phyloP scores from a whole-genome alignment of 2,113 vertebrate genomes.

The Sorex fumeus region DNA sequence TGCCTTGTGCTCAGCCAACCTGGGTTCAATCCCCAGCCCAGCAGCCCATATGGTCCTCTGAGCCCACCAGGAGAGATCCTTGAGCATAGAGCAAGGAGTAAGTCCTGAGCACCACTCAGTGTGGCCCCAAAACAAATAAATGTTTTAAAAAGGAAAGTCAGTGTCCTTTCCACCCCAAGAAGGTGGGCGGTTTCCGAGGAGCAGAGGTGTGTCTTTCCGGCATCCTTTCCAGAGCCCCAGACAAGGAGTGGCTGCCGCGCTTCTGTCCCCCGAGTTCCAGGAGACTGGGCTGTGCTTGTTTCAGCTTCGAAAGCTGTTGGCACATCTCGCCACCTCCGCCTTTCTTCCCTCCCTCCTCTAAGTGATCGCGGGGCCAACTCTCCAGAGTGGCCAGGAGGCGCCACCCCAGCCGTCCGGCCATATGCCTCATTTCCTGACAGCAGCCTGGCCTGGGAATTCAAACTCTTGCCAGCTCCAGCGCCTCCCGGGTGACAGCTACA shows the following conservation, averaged over 20 bases:
- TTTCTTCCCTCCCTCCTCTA: not conserved
- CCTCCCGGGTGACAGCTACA: not conserved
- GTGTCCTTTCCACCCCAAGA: not conserved
- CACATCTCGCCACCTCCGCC: constrained; percentile 34
- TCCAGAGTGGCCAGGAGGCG: constrained; percentile 56
- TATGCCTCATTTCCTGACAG: constrained; percentile 67
- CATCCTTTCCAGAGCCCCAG: constrained; percentile 38
- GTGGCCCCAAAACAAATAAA: too few relatives aligned
- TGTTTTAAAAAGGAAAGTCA: not conserved
- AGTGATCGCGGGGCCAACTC: not conserved
- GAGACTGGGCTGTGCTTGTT: constrained; percentile 43
- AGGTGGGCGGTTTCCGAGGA: not conserved
- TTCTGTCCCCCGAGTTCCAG: constrained; percentile 30
- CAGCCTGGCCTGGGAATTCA: constrained; percentile 25
- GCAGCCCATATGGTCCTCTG: too few relatives aligned
- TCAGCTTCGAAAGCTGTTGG: constrained; percentile 53
- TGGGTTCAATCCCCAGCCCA: too few relatives aligned
- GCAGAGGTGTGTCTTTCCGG: constrained; percentile 53
- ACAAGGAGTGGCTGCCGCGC: not conserved
- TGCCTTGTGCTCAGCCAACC: too few relatives aligned
- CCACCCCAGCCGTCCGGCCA: not conserved
- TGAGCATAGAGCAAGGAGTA: too few relatives aligned
- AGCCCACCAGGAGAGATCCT: too few relatives aligned
- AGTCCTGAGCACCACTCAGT: too few relatives aligned
- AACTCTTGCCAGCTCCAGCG: not conserved